Base-by-base conservation (phyloP, 2,113 vertebrate genomes). In the Nicator chloris region DNA sequence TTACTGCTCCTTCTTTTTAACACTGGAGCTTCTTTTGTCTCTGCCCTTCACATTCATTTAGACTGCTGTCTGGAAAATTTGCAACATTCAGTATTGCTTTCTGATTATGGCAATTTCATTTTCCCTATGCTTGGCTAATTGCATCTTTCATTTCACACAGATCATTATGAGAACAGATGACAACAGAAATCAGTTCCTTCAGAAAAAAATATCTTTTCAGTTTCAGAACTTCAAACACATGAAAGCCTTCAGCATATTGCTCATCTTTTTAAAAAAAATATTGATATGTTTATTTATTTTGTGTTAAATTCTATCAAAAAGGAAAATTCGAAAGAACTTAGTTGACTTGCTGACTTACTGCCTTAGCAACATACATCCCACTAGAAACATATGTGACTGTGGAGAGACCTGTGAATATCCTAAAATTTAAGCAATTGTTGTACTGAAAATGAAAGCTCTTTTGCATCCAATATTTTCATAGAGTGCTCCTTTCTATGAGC, bases 31-130 rank as follows among this genome's bases (percentile, higher is more conserved):
- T 82, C 51, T 42, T 76, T 72, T 81, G 26, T 78, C 47, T 90
- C 51, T 86, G 16, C 23, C 20, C 24, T 87, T 86, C n/a, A 63
- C 2, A 5, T 70, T 86, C 28, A 31, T 83, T 94, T 86, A 81
- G 54, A 82, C 72, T 78, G 44, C 71, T 76, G 12, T 53, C 71
- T 63, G 82, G 57, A 88, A 92, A 44, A 35, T 76, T 68, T 68
- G 42, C 35, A 77, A 63, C 35, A 81, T 88, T 83, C 44, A 54
- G 30, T 31, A 70, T 81, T 86, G 13, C 33, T 72, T 90, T 93
- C 86, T 86, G 71, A 83, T 93, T 80, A 86, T 26, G 51, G 39
- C 35, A 83, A 82, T 96, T 90, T 88, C 49, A 78, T 91, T 90
- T 93, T 93, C 33, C 35, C 27, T 66, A 2, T 50, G 60, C 50